Conservation (phyloP, 2,888 invertebrate species). For the Sminthurides aquaticus region DNA sequence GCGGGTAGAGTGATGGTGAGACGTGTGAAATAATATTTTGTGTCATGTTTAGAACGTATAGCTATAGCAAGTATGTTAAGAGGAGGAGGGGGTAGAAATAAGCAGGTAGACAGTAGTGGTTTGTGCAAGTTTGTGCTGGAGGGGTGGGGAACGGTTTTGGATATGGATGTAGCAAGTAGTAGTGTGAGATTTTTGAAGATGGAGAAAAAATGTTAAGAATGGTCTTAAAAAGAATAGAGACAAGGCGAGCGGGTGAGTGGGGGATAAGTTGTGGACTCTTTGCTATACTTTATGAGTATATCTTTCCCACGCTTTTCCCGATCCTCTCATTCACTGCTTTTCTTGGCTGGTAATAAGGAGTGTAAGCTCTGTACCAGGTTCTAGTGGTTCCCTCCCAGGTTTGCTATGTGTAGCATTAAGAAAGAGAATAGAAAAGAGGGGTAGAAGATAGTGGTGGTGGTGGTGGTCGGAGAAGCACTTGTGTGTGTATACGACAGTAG, state of each 20-base stretch:
- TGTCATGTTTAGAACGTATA: too few species aligned
- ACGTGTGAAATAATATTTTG: too few species aligned
- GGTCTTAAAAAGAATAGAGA: neutral
- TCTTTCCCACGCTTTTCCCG: constrained; percentile 42
- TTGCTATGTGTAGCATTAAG: neutral
- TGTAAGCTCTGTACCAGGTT: constrained; percentile 9
- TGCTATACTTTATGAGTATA: constrained; percentile 42
- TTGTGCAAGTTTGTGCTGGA: too few species aligned
- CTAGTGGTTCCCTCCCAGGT: neutral
- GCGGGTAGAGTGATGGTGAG: too few species aligned
- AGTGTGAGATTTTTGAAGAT: constrained; percentile 3
- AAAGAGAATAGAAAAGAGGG: neutral
- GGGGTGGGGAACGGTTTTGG: too few species aligned
- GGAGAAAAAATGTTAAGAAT: neutral
- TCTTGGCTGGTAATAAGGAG: neutral
- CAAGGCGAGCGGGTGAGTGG: neutral
- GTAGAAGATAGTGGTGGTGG: too few species aligned
- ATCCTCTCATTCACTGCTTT: neutral
- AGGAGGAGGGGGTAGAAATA: too few species aligned
- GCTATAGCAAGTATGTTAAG: too few species aligned
- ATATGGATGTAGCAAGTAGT: too few species aligned
- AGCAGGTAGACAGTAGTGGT: too few species aligned
- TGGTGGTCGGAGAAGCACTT: neutral
- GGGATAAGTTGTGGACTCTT: constrained; percentile 31
- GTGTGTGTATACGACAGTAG: neutral